Conservation (phyloP, 1,140 invertebrate genomes). For the Colletes latitarsis region DNA sequence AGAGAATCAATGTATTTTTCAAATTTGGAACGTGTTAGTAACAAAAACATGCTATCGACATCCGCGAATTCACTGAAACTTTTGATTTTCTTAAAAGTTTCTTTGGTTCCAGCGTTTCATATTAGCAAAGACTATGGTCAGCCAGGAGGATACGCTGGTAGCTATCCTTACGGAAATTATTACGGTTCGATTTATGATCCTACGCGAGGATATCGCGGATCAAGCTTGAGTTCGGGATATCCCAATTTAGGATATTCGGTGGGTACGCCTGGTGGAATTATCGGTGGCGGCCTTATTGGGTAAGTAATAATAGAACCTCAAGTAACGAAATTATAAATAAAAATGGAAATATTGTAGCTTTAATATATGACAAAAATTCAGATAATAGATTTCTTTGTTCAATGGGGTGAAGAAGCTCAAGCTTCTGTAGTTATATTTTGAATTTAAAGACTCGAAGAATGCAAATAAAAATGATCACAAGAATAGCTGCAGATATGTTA, state of each 20-base stretch:
- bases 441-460: too few relatives aligned
- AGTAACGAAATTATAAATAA: too few relatives aligned
- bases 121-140: constrained; percentile 64
- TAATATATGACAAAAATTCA: too few relatives aligned
- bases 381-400: too few relatives aligned
- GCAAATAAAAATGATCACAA: too few relatives aligned
- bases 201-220: constrained; percentile 57
- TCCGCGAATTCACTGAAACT: not conserved
- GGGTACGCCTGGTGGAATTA: constrained; percentile 40
- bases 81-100: constrained; percentile 33
- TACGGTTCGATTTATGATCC: constrained; percentile 57
- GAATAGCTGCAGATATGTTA: too few relatives aligned
- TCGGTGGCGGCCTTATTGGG: constrained; percentile 61
- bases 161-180: constrained; percentile 53
- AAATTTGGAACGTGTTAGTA: not conserved
- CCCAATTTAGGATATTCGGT: constrained; percentile 40
- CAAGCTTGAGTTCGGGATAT: constrained; percentile 43
- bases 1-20: too few relatives aligned
- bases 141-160: constrained; percentile 48
- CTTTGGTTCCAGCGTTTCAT: constrained; percentile 63
- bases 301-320: constrained; percentile 24
- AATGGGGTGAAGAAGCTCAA: too few relatives aligned
- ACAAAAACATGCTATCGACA: not conserved
- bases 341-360: too few relatives aligned
- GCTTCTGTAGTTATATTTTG: too few relatives aligned